phyloP scores from a whole-genome alignment of 1,140 invertebrate genomes.

The Drosophila arizonae region DNA sequence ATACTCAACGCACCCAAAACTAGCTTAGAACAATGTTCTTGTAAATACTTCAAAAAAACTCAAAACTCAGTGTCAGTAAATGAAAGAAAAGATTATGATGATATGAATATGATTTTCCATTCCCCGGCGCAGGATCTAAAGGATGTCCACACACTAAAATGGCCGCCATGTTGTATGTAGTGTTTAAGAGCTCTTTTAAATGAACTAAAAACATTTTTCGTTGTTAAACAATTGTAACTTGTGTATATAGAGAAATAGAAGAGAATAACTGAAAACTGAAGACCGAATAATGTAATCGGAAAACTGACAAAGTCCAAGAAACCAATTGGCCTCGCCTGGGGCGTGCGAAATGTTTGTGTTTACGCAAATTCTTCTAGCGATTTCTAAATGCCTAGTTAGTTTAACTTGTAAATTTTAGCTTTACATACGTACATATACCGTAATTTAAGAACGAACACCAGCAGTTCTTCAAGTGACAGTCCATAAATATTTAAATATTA shows the following conservation, averaged over 20 bases:
- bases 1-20: conserved; percentile 48
- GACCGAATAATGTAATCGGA: neutral
- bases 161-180: conserved; percentile 75
- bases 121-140: conserved; percentile 53
- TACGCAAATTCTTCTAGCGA: conserved; percentile 59
- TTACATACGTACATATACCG: conserved; percentile 55
- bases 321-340: conserved; percentile 50
- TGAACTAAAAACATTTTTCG: conserved; percentile 38
- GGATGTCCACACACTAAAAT: conserved; percentile 35
- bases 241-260: conserved; percentile 71
- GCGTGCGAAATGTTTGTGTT: conserved; percentile 39
- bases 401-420: conserved; percentile 82
- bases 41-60: conserved; percentile 69
- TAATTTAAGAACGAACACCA: conserved; percentile 67
- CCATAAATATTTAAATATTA: conserved; percentile 79
- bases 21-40: conserved; percentile 69
- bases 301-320: conserved; percentile 31
- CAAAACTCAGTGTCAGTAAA: conserved; percentile 73
- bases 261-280: conserved; percentile 5
- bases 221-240: conserved; percentile 74
- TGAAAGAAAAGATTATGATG: conserved; percentile 30
- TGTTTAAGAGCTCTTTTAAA: conserved; percentile 64
- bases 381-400: conserved; percentile 77
- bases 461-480: conserved; percentile 73
- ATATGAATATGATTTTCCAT: conserved; percentile 32